These are phyloP conservation scores for Thecocarcelia acutangulata DNA, from an alignment of 2,888 invertebrate species.

Conservation along the genomic window DNA sequence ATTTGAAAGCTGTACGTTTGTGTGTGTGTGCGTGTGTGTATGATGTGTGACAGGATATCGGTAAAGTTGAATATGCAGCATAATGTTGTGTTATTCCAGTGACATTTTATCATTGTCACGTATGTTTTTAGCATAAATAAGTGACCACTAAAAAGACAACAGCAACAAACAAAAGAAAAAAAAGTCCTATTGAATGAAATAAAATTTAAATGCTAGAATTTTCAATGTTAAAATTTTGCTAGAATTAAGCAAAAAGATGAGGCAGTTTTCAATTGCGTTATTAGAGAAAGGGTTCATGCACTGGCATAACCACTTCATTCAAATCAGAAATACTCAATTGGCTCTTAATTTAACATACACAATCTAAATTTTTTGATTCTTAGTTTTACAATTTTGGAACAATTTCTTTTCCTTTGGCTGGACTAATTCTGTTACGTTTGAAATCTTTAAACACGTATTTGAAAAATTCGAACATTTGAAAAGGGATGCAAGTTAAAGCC, in stretches of 20 bases:
- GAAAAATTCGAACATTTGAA: no score
- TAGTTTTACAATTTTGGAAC: not conserved
- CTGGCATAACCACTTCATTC: no score
- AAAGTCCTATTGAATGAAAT: not conserved
- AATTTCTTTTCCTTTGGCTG: slow-evolving; percentile 23
- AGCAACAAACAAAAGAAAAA: slow-evolving; percentile 24
- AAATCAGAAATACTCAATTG: no score
- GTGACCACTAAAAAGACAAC: slow-evolving; percentile 54
- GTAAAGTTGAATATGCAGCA: not conserved
- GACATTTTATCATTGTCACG: slow-evolving; percentile 66
- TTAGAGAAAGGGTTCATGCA: no score
- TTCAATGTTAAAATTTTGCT: no score
- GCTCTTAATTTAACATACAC: not conserved
- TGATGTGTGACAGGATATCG: not conserved
- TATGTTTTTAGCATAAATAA: slow-evolving; percentile 57
- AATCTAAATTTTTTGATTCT: no score
- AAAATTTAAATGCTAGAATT: no score
- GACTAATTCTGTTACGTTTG: no score
- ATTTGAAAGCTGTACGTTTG: not conserved
- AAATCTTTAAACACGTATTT: no score
- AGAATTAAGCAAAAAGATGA: no score
- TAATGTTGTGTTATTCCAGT: slow-evolving; percentile 47
- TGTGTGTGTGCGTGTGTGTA: not conserved
- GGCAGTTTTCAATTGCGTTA: no score
- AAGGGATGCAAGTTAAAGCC: no score